Percentiles rank a stretch among this genome's conserved stretches.
These are phyloP conservation scores for Aphidius gifuensis DNA, from an alignment of 1,140 invertebrate species.

Conservation along the genomic window DNA sequence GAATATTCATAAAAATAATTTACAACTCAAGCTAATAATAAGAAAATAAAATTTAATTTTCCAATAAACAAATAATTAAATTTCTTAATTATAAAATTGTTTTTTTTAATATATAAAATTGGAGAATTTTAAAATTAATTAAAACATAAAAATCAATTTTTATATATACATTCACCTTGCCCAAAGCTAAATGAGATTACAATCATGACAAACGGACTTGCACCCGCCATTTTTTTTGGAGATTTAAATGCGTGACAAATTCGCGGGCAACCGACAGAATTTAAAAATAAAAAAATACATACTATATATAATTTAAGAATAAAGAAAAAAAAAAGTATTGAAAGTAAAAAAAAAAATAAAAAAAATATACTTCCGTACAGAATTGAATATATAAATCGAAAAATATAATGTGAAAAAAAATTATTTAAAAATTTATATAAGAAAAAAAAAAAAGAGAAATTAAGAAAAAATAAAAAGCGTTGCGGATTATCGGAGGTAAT, in stretches of 20 bases:
- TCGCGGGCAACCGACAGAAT: background rate
- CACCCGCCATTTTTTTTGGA: background rate
- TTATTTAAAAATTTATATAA: background rate
- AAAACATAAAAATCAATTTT: slow-evolving; percentile 14
- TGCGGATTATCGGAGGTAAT: slow-evolving; percentile 42
- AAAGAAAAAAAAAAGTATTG: background rate
- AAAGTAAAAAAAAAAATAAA: too few species aligned
- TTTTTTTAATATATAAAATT: background rate
- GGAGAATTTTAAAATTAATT: slow-evolving; percentile 8
- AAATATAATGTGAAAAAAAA: background rate
- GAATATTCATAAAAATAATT: background rate
- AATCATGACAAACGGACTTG: slow-evolving; percentile 2
- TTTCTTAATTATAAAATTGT: too few species aligned
- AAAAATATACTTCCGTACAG: too few species aligned
- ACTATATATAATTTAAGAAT: too few species aligned
- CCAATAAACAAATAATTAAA: too few species aligned
- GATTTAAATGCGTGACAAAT: background rate
- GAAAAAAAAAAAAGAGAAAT: slow-evolving; percentile 2
- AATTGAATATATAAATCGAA: too few species aligned
- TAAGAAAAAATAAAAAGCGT: slow-evolving; percentile 6
- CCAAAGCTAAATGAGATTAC: background rate
- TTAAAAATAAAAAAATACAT: too few species aligned
- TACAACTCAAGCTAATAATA: background rate
- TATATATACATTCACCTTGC: background rate
- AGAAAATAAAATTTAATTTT: too few species aligned